Evolutionary conservation across 2,888 invertebrate genomes (phyloP), one percentile per base, ranked within the genome.

Genomic region (Neoascia interrupta): DNA sequence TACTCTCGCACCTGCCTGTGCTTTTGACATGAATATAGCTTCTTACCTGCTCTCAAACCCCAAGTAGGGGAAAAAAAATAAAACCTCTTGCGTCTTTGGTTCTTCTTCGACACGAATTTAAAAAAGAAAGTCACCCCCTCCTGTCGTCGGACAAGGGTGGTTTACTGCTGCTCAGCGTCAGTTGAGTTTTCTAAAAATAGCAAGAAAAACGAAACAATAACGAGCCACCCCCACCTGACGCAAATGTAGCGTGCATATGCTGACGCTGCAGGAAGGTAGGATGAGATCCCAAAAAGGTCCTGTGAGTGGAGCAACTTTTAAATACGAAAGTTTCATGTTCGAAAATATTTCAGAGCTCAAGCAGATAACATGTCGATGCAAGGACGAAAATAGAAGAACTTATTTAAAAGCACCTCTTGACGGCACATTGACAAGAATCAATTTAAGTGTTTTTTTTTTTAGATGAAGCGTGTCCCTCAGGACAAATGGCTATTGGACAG

Each of bases 361-460:
- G 37, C 8, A 37, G n/a, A n/a, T n/a, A n/a, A n/a, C n/a, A n/a
- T n/a, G n/a, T n/a, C n/a, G n/a, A n/a, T n/a, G 8, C n/a, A 15
- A 5, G n/a, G 37, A 34, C 11, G 13, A 11, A 5, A 23, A 8
- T n/a, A n/a, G n/a, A n/a, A n/a, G n/a, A n/a, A n/a, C n/a, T n/a
- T n/a, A n/a, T n/a, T n/a, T n/a, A n/a, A n/a, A n/a, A n/a, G n/a
- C 60, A 43, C n/a, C 45, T 15, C 45, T 15, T 70, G 69, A 70
- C 70, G 54, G 43, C 37, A 31, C 36, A 19, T 21, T 61, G 68
- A 61, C 60, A 61, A 54, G 43, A 61, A 68, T 74, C 74, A 74
- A 74, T 74, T 75, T 75, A 28, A 61, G 23, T 39, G 19, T 37
- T 49, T 45, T 64, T 41, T 54, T 53, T 34, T 26, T 23, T 21